Evolutionary conservation across 1,140 invertebrate genomes (phyloP), one percentile per base, ranked within the genome.

Genomic region (Cyrtorhinus lividipennis): DNA sequence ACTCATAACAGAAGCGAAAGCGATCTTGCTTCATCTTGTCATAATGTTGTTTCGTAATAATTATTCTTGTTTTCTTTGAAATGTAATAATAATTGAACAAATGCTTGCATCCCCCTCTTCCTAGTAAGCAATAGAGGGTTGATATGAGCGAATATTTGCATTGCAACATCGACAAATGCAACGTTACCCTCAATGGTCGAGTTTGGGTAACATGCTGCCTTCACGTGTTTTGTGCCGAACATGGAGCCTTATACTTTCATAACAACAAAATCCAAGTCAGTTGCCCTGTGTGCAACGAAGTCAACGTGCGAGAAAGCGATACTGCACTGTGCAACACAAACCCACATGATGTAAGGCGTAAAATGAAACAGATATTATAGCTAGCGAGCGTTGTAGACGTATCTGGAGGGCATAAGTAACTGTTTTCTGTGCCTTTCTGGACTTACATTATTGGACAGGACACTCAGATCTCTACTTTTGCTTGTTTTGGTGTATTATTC

Each of bases 211-310:
- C 64, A 1, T 20, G 64, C 15, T 65, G 64, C 26, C 45, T 60
- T 10, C 64, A 65, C 48, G 61, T 65, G n/a, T 65, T 65, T 60
- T 65, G 64, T 60, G 2, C 23, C 10, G 64, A 62, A 13, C 64
- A 65, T 56, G 64, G 64, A 44, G 22, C 48, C n/a, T 18, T 26
- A 22, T 30, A 63, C 60, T 65, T 65, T 61, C 20, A 22, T 5
- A 62, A 59, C 24, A 25, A 46, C 26, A 48, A 25, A 3, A 44
- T 45, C n/a, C 64, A 65, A 38, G 59, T 65, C 8, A 48, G 25
- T 23, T 65, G 64, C 18, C 64, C 64, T 20, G 26, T 63, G 23
- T 65, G 64, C 26, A 61, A 65, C 46, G 57, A 62, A 59, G 27
- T 65, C 13, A 63, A 60, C 48, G 5, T 59, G n/a, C 59, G 48